Evolutionary conservation across 2,797 vertebrate species (phyloP).

Genomic region (Heteromormyrus szaboi): DNA sequence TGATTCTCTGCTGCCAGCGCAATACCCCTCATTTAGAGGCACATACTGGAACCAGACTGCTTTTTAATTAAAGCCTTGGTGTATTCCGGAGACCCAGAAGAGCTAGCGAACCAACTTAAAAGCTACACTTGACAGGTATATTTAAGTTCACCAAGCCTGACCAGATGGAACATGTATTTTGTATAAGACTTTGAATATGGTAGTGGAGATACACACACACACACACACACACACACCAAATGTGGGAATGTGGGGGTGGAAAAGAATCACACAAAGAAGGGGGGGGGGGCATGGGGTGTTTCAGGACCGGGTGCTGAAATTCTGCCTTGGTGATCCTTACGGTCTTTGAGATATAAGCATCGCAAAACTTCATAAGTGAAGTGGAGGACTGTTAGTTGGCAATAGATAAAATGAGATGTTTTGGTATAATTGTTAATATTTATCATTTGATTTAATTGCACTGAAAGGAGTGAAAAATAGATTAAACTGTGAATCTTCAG

Average conservation of each 20-base stretch:
- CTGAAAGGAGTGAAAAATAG: conserved; percentile 52
- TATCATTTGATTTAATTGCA: conserved; percentile 58
- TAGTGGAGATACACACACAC: conserved; percentile 40
- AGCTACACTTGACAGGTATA: conserved; percentile 70
- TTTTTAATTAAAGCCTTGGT: conserved; percentile 70
- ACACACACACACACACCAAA: background rate
- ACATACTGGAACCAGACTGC: conserved; percentile 57
- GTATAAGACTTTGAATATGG: conserved; percentile 61
- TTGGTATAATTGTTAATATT: conserved; percentile 66
- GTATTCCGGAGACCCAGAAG: conserved; percentile 54
- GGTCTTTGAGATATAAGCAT: conserved; percentile 47
- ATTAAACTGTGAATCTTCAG: conserved; percentile 35
- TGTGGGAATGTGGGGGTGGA: conserved; percentile 21
- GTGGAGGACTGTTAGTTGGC: conserved; percentile 50
- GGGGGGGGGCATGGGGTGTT: conserved; percentile 10
- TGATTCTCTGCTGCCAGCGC: conserved; percentile 56
- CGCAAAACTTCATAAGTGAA: conserved; percentile 47
- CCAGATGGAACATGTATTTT: conserved; percentile 70
- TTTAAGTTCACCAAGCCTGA: conserved; percentile 67
- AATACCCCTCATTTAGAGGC: conserved; percentile 62
- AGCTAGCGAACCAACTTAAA: conserved; percentile 56
- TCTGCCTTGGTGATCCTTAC: conserved; percentile 39
- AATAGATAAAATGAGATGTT: conserved; percentile 55
- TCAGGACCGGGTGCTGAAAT: conserved; percentile 41
- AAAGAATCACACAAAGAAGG: conserved; percentile 10